Evolutionary conservation across 2,797 vertebrate species (phyloP).

Genomic region (Platyrinchus mystaceus): DNA sequence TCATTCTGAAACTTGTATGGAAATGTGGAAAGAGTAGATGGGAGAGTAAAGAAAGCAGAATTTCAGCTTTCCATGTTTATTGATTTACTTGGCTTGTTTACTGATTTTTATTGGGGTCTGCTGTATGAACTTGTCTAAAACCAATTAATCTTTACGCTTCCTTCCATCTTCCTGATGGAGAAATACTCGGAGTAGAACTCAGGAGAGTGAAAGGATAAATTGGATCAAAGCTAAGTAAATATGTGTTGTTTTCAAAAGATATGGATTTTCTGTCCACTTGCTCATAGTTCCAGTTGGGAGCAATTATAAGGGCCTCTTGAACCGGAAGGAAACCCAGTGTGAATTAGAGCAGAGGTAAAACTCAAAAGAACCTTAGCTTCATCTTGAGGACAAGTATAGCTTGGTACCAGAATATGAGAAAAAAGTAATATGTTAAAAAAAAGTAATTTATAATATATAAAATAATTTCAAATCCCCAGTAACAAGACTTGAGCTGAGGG

Average conservation of each 20-base stretch:
- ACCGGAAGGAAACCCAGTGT: neutral
- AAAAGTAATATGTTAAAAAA: neutral
- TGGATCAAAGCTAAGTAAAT: neutral
- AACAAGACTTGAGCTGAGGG: neutral
- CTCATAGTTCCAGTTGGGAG: neutral
- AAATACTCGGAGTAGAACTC: neutral
- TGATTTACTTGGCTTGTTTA: neutral
- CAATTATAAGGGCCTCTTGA: neutral
- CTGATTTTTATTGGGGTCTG: neutral
- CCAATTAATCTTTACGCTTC: fast-evolving
- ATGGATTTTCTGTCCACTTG: neutral
- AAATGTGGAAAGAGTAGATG: neutral
- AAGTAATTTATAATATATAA: neutral
- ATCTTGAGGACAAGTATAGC: neutral
- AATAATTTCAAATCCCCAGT: neutral
- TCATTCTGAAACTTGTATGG: neutral
- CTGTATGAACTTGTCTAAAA: neutral
- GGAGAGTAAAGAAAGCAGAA: neutral
- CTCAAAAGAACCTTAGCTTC: neutral
- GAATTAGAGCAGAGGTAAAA: neutral
- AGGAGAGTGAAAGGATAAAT: neutral
- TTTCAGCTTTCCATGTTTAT: neutral
- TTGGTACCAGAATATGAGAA: neutral
- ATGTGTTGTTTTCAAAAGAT: fast-evolving
- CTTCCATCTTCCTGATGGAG: neutral